A percentile compares a stretch with the other conserved stretches of the same genome.
Evolutionary conservation across 2,113 vertebrate species (phyloP).

Genomic region (Dolichotis patagonum): DNA sequence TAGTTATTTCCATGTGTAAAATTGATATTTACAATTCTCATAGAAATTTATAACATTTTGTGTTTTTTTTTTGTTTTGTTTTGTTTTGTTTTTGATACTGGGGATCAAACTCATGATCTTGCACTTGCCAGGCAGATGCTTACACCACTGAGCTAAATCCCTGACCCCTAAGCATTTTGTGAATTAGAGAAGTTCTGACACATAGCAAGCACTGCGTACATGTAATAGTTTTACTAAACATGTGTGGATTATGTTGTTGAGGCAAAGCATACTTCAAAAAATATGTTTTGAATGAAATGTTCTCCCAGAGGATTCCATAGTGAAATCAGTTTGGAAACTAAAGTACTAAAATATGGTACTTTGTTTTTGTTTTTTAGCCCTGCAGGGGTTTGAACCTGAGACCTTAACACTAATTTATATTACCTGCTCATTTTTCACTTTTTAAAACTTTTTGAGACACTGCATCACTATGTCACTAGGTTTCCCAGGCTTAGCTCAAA

Average conservation of each 20-base stretch:
- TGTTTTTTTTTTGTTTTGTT: background rate
- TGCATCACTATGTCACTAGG: background rate
- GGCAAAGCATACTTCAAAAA: background rate
- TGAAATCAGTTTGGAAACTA: background rate
- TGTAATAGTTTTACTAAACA: background rate
- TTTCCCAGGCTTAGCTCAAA: background rate
- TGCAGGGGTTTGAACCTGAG: background rate
- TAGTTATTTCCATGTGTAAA: background rate
- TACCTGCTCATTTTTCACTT: background rate
- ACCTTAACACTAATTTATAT: background rate
- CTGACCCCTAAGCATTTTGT: background rate
- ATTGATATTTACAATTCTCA: background rate
- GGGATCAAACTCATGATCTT: too few species aligned
- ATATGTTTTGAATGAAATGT: background rate
- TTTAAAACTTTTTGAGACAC: background rate
- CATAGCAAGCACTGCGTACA: background rate
- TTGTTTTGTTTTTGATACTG: too few species aligned
- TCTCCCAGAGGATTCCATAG: background rate
- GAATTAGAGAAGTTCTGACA: background rate
- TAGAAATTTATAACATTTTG: background rate
- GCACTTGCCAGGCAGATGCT: too few species aligned
- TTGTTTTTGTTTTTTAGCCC: background rate
- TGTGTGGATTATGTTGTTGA: background rate
- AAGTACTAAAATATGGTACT: background rate
- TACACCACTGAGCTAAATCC: too few species aligned